A percentile compares a stretch with the other conserved stretches of the same genome.
These are phyloP conservation scores for Blomia tropicalis DNA, from an alignment of 2,888 invertebrate species.

Conservation along the genomic window DNA sequence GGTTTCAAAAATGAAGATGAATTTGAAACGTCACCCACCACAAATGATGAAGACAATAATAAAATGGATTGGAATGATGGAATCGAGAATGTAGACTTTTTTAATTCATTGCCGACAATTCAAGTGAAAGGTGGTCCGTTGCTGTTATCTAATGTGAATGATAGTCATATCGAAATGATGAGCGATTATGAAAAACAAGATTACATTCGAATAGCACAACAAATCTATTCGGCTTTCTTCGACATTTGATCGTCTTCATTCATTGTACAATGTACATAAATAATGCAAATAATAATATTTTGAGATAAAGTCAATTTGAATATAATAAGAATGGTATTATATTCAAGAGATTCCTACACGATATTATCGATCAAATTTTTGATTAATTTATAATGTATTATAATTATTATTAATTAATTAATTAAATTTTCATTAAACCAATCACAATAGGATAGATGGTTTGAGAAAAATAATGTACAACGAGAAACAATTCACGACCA, in stretches of 20 bases:
- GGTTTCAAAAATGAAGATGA: not conserved
- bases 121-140: conserved; percentile 61
- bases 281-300: not conserved
- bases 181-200: conserved; percentile 76
- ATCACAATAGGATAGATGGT: no score
- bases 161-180: conserved; percentile 73
- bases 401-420: not conserved
- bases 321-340: no score
- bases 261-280: not conserved
- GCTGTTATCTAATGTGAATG: conserved; percentile 65
- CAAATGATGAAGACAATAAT: conserved; percentile 12
- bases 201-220: conserved; percentile 83
- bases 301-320: no score
- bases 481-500: not conserved
- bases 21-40: not conserved
- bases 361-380: not conserved
- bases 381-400: not conserved
- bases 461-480: no score
- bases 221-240: conserved; percentile 60
- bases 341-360: no score
- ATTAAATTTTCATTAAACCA: no score
- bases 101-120: conserved; percentile 58
- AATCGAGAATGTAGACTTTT: conserved; percentile 47
- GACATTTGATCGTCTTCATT: conserved; percentile 25
- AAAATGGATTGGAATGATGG: conserved; percentile 52